These are phyloP conservation scores for Mythimna loreyi DNA, from an alignment of 2,888 invertebrate species.

Conservation along the genomic window DNA sequence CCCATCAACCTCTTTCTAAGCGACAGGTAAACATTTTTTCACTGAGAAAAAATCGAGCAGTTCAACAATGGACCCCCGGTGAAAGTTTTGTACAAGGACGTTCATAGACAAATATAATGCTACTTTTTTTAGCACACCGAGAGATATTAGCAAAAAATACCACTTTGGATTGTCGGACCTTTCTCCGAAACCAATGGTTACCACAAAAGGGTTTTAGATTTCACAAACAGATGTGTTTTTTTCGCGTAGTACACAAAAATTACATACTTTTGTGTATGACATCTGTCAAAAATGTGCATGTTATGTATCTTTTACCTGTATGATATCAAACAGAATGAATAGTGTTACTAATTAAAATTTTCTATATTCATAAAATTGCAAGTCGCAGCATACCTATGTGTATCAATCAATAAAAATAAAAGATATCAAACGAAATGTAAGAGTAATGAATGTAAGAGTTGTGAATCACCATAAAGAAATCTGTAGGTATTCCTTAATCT, in stretches of 20 bases:
- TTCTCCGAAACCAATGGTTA: constrained; percentile 66
- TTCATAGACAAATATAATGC: constrained; percentile 78
- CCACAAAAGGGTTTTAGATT: constrained; percentile 88
- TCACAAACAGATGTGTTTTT: constrained; percentile 84
- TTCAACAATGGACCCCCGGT: constrained; percentile 72
- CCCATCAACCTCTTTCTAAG: constrained; percentile 75
- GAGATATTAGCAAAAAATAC: constrained; percentile 76
- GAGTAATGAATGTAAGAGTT: too few relatives aligned
- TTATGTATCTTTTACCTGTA: constrained; percentile 38
- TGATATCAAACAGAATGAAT: constrained; percentile 18
- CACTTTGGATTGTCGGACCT: constrained; percentile 80
- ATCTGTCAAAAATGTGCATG: constrained; percentile 52
- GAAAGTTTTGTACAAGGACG: constrained; percentile 85
- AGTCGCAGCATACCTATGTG: too few relatives aligned
- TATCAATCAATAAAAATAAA: too few relatives aligned
- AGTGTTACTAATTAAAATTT: too few relatives aligned
- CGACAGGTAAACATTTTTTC: constrained; percentile 72
- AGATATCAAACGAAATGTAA: too few relatives aligned
- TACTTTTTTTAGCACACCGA: constrained; percentile 76
- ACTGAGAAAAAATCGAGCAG: constrained; percentile 66
- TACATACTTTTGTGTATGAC: constrained; percentile 62
- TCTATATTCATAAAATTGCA: too few relatives aligned
- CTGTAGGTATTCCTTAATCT: neutral
- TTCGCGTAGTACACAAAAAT: too few relatives aligned
- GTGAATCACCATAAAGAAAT: neutral